A percentile compares a stretch with the other conserved stretches of the same genome.
Conservation (phyloP, 2,113 vertebrate species). For the Hiodon alosoides region DNA sequence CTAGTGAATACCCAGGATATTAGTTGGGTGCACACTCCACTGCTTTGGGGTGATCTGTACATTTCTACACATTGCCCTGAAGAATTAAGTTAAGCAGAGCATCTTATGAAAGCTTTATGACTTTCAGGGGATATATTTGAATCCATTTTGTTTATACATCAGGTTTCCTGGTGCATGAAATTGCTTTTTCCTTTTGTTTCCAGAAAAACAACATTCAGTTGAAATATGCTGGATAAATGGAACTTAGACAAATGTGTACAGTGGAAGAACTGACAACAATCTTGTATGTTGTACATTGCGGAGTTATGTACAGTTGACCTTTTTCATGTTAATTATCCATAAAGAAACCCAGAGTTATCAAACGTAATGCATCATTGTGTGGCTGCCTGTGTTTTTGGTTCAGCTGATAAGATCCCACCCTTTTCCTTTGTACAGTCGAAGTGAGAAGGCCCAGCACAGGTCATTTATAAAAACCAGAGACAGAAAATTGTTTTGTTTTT, state of each 20-base stretch:
- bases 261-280: neutral
- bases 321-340: too few species aligned
- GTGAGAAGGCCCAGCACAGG: too few species aligned
- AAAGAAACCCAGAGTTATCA: too few species aligned
- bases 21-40: slow-evolving; percentile 13
- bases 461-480: too few species aligned
- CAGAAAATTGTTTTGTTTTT: too few species aligned
- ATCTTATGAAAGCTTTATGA: slow-evolving; percentile 41
- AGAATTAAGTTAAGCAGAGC: slow-evolving; percentile 44
- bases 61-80: slow-evolving; percentile 30
- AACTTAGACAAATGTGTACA: neutral
- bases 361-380: too few species aligned
- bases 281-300: too few species aligned
- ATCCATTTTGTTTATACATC: slow-evolving; percentile 52
- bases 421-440: too few species aligned
- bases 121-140: slow-evolving; percentile 38
- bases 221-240: slow-evolving; percentile 18
- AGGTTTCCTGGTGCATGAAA: slow-evolving; percentile 51
- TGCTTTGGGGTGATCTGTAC: slow-evolving; percentile 20
- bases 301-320: too few species aligned
- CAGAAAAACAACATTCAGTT: slow-evolving; percentile 33
- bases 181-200: slow-evolving; percentile 42
- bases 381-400: too few species aligned
- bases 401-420: too few species aligned
- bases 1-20: slow-evolving; percentile 7